A percentile compares a stretch with the other conserved stretches of the same genome.
phyloP scores from a whole-genome alignment of 2,113 vertebrate genomes.

The Arothron firmamentum region DNA sequence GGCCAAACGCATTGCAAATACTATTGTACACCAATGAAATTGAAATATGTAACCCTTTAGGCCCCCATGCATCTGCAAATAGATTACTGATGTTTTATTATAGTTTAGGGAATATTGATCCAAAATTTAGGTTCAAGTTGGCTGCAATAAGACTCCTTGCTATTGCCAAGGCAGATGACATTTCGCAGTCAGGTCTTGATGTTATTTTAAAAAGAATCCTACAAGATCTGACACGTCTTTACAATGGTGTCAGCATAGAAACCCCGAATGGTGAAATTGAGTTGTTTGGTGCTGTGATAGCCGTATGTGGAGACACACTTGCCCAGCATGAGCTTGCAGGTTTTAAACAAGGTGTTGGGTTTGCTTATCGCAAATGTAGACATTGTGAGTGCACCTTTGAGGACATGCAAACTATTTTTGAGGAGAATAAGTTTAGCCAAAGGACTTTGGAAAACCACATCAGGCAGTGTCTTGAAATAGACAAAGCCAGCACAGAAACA shows the following conservation, averaged over 20 bases:
- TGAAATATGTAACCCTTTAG: conserved; percentile 27
- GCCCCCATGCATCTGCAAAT: neutral
- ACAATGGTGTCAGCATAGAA: conserved; percentile 21
- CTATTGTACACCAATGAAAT: conserved; percentile 15
- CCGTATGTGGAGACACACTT: conserved; percentile 29
- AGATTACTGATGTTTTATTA: conserved; percentile 17
- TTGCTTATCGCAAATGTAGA: neutral
- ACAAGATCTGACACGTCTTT: neutral
- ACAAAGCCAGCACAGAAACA: neutral
- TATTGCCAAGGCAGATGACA: conserved; percentile 3
- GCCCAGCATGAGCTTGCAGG: conserved; percentile 26
- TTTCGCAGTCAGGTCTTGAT: conserved; percentile 9
- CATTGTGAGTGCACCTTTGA: conserved; percentile 10
- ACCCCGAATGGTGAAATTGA: conserved; percentile 1
- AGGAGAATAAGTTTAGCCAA: neutral
- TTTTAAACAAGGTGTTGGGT: conserved; percentile 29
- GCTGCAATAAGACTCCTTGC: conserved; percentile 19
- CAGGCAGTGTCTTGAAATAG: neutral
- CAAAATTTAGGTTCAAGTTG: conserved; percentile 5
- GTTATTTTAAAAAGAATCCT: neutral
- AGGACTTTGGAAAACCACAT: conserved; percentile 4
- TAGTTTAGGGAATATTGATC: conserved; percentile 10
- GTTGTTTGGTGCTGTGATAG: conserved; percentile 22
- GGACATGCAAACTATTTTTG: neutral
- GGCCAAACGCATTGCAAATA: conserved; percentile 15